These are phyloP conservation scores for Calliphora vomitoria DNA, from an alignment of 2,888 invertebrate genomes.

Conservation along the genomic window DNA sequence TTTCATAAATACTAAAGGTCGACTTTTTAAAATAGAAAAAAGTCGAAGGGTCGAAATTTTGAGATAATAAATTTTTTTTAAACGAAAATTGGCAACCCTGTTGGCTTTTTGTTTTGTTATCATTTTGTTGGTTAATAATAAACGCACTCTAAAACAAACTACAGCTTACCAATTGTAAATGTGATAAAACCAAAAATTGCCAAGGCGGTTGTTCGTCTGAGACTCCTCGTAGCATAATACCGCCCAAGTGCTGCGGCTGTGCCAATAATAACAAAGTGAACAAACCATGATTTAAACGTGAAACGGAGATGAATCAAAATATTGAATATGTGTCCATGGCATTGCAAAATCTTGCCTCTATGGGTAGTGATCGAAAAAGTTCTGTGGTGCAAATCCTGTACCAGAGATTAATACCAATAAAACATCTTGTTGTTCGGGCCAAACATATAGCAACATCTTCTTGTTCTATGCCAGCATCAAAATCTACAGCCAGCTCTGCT, in stretches of 20 bases:
- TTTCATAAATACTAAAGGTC: too few species aligned
- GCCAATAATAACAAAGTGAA: conserved; percentile 68
- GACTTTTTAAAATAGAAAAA: too few species aligned
- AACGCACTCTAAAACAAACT: conserved; percentile 87
- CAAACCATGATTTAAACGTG: conserved; percentile 79
- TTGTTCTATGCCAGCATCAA: conserved; percentile 37
- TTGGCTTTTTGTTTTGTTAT: too few species aligned
- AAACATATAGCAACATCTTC: not conserved
- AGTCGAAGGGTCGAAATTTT: too few species aligned
- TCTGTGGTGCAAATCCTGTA: conserved; percentile 67
- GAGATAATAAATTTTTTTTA: too few species aligned
- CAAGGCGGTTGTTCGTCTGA: conserved; percentile 85
- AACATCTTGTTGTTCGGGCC: conserved; percentile 51
- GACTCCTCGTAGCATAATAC: conserved; percentile 68
- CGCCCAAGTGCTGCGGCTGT: conserved; percentile 29
- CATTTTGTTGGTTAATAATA: too few species aligned
- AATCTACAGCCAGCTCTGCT: conserved; percentile 7
- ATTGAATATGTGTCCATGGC: conserved; percentile 84
- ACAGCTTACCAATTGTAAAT: conserved; percentile 89
- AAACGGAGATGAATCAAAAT: conserved; percentile 83
- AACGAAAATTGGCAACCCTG: too few species aligned
- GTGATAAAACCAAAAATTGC: conserved; percentile 87
- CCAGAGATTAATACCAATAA: conserved; percentile 5
- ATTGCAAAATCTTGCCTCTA: conserved; percentile 83
- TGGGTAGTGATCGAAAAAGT: conserved; percentile 77